Evolutionary conservation across 2,113 vertebrate genomes (phyloP).

Genomic region (Mellivora capensis): DNA sequence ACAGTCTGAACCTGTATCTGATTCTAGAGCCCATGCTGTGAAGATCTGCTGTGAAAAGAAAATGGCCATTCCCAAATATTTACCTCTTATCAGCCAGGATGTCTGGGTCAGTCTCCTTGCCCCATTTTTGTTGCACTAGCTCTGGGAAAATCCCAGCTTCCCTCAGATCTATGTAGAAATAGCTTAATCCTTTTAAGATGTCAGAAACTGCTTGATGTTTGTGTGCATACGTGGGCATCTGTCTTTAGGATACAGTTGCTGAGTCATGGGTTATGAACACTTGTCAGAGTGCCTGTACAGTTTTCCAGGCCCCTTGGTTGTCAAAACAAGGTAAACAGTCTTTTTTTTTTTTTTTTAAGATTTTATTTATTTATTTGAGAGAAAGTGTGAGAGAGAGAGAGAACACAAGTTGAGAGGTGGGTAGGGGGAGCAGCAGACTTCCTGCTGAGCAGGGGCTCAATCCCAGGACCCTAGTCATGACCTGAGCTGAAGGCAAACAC

Average conservation of each 20-base stretch:
- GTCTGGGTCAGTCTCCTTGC: neutral
- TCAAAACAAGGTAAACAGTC: neutral
- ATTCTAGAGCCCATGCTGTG: neutral
- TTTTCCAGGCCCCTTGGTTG: neutral
- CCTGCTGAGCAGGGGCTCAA: neutral
- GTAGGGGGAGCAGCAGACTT: neutral
- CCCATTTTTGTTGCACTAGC: neutral
- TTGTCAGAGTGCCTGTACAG: neutral
- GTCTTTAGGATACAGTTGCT: neutral
- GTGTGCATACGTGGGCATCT: neutral
- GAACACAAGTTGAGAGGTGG: no score
- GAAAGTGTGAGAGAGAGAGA: no score
- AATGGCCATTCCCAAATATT: neutral
- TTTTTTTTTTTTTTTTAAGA: no score
- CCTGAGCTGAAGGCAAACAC: neutral
- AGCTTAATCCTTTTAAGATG: neutral
- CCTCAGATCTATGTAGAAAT: neutral
- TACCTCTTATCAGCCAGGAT: neutral
- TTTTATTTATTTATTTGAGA: neutral
- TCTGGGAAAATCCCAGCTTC: neutral
- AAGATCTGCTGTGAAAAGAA: neutral
- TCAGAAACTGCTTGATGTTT: neutral
- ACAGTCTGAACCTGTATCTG: neutral
- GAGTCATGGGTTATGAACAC: neutral
- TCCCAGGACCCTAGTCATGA: no score